Conservation (phyloP, 2,113 vertebrate species). For the Podarcis muralis region DNA sequence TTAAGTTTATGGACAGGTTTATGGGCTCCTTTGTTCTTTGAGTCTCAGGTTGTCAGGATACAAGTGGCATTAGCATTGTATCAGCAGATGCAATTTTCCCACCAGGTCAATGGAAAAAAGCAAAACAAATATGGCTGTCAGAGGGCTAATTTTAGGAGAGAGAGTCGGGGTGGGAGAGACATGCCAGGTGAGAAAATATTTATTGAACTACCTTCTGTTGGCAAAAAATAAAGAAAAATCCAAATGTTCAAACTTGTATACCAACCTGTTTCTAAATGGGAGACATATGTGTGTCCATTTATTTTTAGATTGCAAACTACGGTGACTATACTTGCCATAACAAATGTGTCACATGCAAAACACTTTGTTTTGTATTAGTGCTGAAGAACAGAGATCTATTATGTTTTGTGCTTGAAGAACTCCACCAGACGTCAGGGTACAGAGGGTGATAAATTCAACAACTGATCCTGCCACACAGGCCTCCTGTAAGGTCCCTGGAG, state of each 20-base stretch:
- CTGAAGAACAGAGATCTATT: constrained; percentile 32
- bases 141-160: not conserved
- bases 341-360: constrained; percentile 57
- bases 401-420: not conserved
- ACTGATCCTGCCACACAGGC: constrained; percentile 27
- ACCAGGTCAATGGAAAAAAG: not conserved
- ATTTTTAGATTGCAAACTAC: constrained; percentile 66
- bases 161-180: not conserved
- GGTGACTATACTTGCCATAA: constrained; percentile 56
- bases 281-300: constrained; percentile 58
- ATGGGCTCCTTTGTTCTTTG: not conserved
- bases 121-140: not conserved
- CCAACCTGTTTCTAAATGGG: constrained; percentile 42
- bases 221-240: not conserved
- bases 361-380: constrained; percentile 53
- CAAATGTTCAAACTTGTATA: not conserved
- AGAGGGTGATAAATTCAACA: constrained; percentile 38
- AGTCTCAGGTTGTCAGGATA: not conserved
- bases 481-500: constrained; percentile 21
- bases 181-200: not conserved
- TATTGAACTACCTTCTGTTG: not conserved
- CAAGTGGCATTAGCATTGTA: no score
- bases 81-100: not conserved
- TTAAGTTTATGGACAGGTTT: no score
- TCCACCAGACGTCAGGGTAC: constrained; percentile 29